Base-by-base conservation (phyloP, 2,888 invertebrate genomes). In the Melolontha melolontha region DNA sequence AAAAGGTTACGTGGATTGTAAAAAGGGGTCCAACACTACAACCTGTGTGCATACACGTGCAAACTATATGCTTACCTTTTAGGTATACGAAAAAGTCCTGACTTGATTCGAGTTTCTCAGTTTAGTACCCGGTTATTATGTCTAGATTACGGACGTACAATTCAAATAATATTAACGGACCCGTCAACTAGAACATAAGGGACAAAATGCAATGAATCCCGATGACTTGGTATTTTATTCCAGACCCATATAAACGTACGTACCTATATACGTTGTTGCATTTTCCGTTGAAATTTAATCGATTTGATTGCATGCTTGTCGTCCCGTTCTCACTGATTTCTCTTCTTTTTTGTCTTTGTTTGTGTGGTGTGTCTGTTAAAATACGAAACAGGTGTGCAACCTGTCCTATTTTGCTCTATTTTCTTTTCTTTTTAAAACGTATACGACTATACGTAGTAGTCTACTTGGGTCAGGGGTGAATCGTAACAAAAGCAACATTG, bases 321-420 rank as follows among this genome's bases (percentile, higher is more conserved):
- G n/a, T 27, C 41, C 42, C 10, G 27, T 22, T 57, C 22, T 22
- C 27, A 34, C 17, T 39, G 22, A 5, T 27, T n/a, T 52, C 52
- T 52, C 52, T 8, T 40, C 8, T 29, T 5, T 40, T 69, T 73
- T 73, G 66, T 70, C 44, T 49, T 64, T 39, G 49, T 47, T 34
- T 17, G 17, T 41, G 51, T 49, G 34, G 14, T 8, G 14, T 10
- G 39, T 42, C 39, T n/a, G 47, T 62, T 62, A 51, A 44, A 11
- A 16, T 64, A 66, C 67, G 68, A 70, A 78, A 80, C 81, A 81
- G 81, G 80, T 81, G 80, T 80, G 76, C 78, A 80, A 80, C 79
- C 78, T 81, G 80, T 77, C 77, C 79, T 71, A 77, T 76, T 66
- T 66, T 55, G 65, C 47, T 66, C 44, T 44, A 52, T 66, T 44